phyloP scores from a whole-genome alignment of 2,888 invertebrate genomes.

The Asteroscopus sphinx region DNA sequence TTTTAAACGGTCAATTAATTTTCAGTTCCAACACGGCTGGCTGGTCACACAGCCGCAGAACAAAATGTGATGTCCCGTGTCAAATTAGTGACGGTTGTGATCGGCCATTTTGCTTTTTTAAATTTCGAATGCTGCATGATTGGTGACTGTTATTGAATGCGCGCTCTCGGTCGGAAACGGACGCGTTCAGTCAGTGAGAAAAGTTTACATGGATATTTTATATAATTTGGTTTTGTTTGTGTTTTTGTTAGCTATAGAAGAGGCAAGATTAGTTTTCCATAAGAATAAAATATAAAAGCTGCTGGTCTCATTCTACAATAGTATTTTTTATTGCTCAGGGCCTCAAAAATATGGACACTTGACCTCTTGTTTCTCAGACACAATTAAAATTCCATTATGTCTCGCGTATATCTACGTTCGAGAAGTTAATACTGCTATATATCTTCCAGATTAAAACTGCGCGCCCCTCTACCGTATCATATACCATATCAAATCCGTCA shows the following conservation, averaged over 20 bases:
- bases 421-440: no score
- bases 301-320: background rate
- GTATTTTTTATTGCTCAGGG: no score
- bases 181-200: slow-evolving; percentile 53
- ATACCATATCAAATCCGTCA: no score
- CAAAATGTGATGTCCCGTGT: slow-evolving; percentile 84
- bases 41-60: slow-evolving; percentile 71
- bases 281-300: background rate
- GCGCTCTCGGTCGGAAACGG: slow-evolving; percentile 68
- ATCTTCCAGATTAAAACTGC: no score
- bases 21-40: slow-evolving; percentile 61
- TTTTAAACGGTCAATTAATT: slow-evolving; percentile 70
- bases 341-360: no score
- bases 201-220: slow-evolving; percentile 39
- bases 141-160: slow-evolving; percentile 82
- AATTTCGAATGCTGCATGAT: slow-evolving; percentile 83
- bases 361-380: no score
- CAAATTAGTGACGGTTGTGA: slow-evolving; percentile 85
- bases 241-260: background rate
- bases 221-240: slow-evolving; percentile 7
- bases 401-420: no score
- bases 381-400: no score
- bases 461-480: no score
- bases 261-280: background rate
- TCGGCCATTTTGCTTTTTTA: slow-evolving; percentile 84